Evolutionary conservation across 1,140 invertebrate species (phyloP), one percentile per base, ranked within the genome.

Genomic region (Batillaria attramentaria): DNA sequence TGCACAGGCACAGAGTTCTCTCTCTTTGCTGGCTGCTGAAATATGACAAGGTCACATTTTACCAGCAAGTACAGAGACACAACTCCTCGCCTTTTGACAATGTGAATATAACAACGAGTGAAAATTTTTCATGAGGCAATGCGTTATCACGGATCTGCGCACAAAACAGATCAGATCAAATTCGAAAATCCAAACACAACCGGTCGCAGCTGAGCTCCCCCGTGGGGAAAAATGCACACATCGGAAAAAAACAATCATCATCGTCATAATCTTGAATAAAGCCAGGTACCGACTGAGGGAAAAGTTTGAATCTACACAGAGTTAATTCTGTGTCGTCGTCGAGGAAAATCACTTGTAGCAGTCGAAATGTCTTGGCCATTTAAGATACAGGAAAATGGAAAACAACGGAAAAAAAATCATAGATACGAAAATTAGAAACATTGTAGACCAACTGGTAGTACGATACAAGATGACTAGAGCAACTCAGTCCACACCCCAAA

Each of bases 401-500:
- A 69, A 69, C 2, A 69, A 1, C 24, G 3, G 28, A 20, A 41
- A n/a, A n/a, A 20, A 69, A 42, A 62, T n/a, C 33, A 10, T 13
- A 70, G 3, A 46, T 31, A n/a, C 24, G 33, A 46, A 43, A 43
- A 18, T 73, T 46, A 35, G n/a, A 78, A 72, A 72, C 18, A 39
- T 31, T n/a, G 39, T 50, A 41, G 65, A n/a, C 39, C 18, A 78
- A 54, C 33, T 24, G n/a, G 16, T 28, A 77, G 62, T 39, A 2
- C 0, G 28, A 77, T 28, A 37, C 37, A 65, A 65, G 28, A 62
- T 62, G 60, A 69, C 37, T 24, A 41, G 39, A 43, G 24, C 41
- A 42, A 70, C 68, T 69, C 31, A 69, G 33, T 46, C 68, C 68
- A 70, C 39, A 41, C 28, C 68, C 68, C 39, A 70, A 2, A 70